Evolutionary conservation across 2,888 invertebrate genomes (phyloP).

Genomic region (Coelinius sp.): DNA sequence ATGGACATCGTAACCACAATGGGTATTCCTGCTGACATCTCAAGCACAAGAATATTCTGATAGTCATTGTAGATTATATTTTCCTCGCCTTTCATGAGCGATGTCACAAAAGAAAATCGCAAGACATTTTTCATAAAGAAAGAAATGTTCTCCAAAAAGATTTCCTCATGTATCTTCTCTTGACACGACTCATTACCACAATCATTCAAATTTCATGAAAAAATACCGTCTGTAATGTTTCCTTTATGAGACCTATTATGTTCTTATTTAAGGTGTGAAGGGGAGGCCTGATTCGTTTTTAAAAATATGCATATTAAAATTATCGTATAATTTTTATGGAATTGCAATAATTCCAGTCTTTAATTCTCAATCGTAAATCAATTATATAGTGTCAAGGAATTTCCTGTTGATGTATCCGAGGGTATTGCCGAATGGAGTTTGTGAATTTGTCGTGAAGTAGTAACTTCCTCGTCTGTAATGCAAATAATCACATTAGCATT

Average conservation of each 20-base stretch:
- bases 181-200: too few species aligned
- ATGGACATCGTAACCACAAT: neutral
- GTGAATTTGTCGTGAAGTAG: conserved; percentile 43
- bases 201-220: too few species aligned
- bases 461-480: conserved; percentile 43
- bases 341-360: neutral
- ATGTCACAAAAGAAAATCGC: too few species aligned
- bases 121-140: too few species aligned
- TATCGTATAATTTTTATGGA: neutral
- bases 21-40: neutral
- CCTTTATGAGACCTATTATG: too few species aligned
- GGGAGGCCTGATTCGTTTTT: neutral
- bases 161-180: too few species aligned
- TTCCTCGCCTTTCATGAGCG: neutral
- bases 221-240: too few species aligned
- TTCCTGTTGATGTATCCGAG: neutral
- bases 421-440: conserved; percentile 40
- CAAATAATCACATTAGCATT: neutral
- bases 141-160: too few species aligned
- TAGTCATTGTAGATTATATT: neutral
- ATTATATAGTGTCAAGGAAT: neutral
- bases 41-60: neutral
- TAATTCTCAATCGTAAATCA: neutral
- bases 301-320: neutral
- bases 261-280: too few species aligned